Evolutionary conservation across 2,888 invertebrate species (phyloP), one percentile per base, ranked within the genome.

Genomic region (Lamproptera curius): DNA sequence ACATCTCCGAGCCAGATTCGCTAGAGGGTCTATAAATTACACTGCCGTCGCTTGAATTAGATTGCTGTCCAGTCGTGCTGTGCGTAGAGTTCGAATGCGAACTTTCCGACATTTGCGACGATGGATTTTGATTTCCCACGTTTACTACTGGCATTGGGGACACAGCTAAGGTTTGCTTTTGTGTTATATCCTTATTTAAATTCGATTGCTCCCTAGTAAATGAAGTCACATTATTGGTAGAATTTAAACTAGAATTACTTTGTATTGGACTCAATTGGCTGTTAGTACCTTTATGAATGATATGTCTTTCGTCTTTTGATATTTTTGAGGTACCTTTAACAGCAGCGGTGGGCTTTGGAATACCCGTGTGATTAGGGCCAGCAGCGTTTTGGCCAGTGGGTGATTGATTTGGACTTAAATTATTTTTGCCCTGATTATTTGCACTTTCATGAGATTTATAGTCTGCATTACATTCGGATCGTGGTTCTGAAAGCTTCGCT

Each of bases 331-430:
- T 96, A 54, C 96, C 97, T 86, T 97, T 97, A 20, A 97, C 95
- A 48, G 96, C 95, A 6, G 96, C 96, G 35, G 96, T 96, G 1
- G 97, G 97, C 75, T 97, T 97, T 0, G 97, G 96, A 60, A 97
- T 94, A 13, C 95, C 94, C 4, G 87, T 87, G 35, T 77, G 77
- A 61, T 83, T 85, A 48, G 69, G 82, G 17, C 68, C 61, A 3
- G 72, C 73, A 55, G 72, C 63, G 46, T 66, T 71, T 63, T 75
- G 94, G 89, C 46, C 89, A 72, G 62, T 53, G 6, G 59, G 59
- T 34, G 75, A 65, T 11, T 75, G 69, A 28, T 69, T 61, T 51
- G 75, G 79, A 53, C 59, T 69, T 33, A 57, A 49, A 40, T 62
- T 59, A 54, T 57, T 67, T 54, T 71, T 81, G 10, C 67, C 56